Percentiles rank a stretch among this genome's conserved stretches.
These are phyloP conservation scores for Rafetus swinhoei DNA, from an alignment of 2,113 vertebrate genomes.

Conservation along the genomic window DNA sequence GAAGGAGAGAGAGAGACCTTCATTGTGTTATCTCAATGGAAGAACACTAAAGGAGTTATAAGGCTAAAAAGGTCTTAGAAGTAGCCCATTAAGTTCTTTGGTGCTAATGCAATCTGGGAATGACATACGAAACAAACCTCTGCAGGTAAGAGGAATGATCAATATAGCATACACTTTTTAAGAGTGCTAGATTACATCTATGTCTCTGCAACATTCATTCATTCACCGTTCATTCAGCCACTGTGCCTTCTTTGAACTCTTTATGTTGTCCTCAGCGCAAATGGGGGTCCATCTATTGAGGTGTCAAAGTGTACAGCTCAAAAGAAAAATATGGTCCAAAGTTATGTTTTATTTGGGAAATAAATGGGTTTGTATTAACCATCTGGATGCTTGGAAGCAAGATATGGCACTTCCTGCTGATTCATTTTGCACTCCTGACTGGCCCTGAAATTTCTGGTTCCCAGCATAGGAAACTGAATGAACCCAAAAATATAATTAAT, in stretches of 20 bases:
- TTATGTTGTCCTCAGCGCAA: neutral
- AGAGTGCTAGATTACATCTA: neutral
- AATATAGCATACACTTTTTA: neutral
- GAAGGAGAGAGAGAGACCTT: neutral
- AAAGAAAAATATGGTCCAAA: neutral
- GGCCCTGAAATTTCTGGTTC: neutral
- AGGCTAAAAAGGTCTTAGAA: neutral
- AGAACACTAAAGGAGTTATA: neutral
- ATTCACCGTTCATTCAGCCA: neutral
- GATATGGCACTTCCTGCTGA: neutral
- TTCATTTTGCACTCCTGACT: neutral
- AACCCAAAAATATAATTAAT: neutral
- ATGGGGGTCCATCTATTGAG: neutral
- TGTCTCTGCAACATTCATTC: neutral
- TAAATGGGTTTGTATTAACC: neutral
- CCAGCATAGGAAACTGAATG: neutral
- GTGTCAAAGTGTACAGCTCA: neutral
- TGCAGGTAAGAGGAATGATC: neutral
- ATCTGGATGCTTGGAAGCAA: neutral
- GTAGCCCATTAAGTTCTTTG: neutral
- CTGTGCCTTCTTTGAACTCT: neutral
- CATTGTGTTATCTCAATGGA: neutral
- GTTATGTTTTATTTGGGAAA: neutral
- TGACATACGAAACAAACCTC: neutral
- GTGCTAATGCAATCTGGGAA: neutral